Evolutionary conservation across 2,113 vertebrate species (phyloP).

Genomic region (Litocranius walleri): DNA sequence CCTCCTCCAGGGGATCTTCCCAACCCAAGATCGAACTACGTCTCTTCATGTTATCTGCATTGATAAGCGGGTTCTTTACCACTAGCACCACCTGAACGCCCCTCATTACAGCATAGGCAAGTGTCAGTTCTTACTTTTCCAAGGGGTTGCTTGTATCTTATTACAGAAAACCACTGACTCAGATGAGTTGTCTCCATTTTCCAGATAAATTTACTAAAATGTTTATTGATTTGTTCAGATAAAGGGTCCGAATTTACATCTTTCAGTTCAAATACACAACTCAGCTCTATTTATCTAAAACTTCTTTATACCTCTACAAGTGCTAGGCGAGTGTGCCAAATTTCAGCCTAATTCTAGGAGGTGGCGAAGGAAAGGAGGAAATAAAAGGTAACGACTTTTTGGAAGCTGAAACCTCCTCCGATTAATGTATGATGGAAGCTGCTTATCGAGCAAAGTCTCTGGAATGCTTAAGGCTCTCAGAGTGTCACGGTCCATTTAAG

Average conservation of each 20-base stretch:
- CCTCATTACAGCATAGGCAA: accelerated
- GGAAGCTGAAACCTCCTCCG: not conserved
- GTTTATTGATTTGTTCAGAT: not conserved
- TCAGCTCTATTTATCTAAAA: not conserved
- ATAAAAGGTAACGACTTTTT: not conserved
- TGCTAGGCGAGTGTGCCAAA: no score
- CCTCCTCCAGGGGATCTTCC: not conserved
- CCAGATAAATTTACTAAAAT: not conserved
- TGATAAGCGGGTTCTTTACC: not conserved
- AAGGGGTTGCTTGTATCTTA: not conserved
- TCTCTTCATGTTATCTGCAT: not conserved
- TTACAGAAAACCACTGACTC: not conserved
- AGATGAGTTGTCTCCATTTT: not conserved
- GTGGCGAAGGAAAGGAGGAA: not conserved
- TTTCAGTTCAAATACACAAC: not conserved
- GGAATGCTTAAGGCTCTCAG: not conserved
- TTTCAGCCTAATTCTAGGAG: not conserved
- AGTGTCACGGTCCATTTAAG: not conserved
- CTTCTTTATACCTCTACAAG: not conserved
- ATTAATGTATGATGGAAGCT: not conserved
- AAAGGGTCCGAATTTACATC: not conserved
- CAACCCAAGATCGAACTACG: not conserved
- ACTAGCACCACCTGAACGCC: not conserved
- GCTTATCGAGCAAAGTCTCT: not conserved
- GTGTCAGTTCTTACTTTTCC: not conserved